Conservation (phyloP, 2,888 invertebrate genomes). For the Erebia aethiops region DNA sequence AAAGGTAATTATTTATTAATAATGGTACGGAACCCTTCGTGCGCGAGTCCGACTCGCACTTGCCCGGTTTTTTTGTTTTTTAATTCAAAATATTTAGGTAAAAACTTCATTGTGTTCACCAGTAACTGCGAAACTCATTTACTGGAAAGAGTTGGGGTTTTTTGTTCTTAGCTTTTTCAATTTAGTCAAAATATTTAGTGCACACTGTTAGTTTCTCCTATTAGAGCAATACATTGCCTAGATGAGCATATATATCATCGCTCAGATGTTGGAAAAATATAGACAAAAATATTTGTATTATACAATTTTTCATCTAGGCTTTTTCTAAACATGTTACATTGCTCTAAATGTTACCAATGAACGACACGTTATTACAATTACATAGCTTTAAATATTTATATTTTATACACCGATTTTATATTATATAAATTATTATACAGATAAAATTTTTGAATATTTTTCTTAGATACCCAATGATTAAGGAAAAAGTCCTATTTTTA, state of each 20-base stretch:
- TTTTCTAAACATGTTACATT: background rate
- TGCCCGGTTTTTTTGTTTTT: too few species aligned
- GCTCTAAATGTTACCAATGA: background rate
- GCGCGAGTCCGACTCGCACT: too few species aligned
- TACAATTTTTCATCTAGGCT: background rate
- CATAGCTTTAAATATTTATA: background rate
- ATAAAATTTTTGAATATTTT: background rate
- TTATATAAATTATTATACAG: slow-evolving; percentile 6
- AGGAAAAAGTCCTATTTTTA: background rate
- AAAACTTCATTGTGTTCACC: too few species aligned
- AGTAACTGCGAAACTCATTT: background rate
- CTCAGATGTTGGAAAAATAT: background rate
- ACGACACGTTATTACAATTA: background rate
- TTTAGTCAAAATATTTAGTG: background rate
- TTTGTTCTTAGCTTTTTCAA: background rate
- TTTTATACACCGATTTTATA: slow-evolving; percentile 2
- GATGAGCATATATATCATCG: too few species aligned
- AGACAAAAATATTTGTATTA: background rate
- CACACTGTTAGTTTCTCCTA: background rate
- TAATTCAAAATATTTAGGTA: too few species aligned
- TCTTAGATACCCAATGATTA: background rate
- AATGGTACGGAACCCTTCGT: too few species aligned
- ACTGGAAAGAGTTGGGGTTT: too few species aligned
- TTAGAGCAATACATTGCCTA: background rate
- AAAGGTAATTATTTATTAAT: too few species aligned